Base-by-base conservation (phyloP, 1,140 invertebrate species). In the Drosophila sechellia region DNA sequence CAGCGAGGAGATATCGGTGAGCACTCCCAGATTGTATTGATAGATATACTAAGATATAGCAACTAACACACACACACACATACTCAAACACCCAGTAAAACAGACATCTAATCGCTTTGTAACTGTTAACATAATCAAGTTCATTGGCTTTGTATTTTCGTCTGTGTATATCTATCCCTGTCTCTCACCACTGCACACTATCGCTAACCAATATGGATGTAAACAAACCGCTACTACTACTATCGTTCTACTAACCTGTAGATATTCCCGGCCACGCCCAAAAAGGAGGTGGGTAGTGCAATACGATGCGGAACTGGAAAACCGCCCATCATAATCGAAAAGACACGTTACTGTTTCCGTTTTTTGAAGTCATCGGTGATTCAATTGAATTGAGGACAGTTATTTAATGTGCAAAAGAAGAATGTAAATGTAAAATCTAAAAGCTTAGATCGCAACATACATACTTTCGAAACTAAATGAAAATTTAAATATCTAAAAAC, bases 1-100 rank as follows among this genome's bases (percentile, higher is more conserved):
- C 71, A 97, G 95, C 91, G 97, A 98, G 93, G 96, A 97, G 92
- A 95, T 97, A 93, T 96, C 96, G 92, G 96, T 97, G 91, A 90
- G 90, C 17, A 15, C 0, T 5, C 10, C 13, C 5, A 20, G 4
- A 31, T 5, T 8, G 10, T 10, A 45, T 34, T 31, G 25, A 11
- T 35, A 48, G n/a, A 10, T 56, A 46, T 20, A 15, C n/a, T 13
- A 5, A 22, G 17, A 6, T 17, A 15, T 37, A 35, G 27, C 20
- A 50, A 39, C 27, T 56, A 31, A 53, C 45, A 46, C 40, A 25
- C 42, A 34, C 37, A 43, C 15, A 59, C 35, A 49, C 20, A 35
- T 17, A 8, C 31, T 31, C 6, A 31, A 31, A 31, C 31, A 31
- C 6, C 8, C 31, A 31, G 31, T 10, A 10, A 31, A 10, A 3